These are phyloP conservation scores for Tetraneura akinire DNA, from an alignment of 1,140 invertebrate species.

Conservation along the genomic window DNA sequence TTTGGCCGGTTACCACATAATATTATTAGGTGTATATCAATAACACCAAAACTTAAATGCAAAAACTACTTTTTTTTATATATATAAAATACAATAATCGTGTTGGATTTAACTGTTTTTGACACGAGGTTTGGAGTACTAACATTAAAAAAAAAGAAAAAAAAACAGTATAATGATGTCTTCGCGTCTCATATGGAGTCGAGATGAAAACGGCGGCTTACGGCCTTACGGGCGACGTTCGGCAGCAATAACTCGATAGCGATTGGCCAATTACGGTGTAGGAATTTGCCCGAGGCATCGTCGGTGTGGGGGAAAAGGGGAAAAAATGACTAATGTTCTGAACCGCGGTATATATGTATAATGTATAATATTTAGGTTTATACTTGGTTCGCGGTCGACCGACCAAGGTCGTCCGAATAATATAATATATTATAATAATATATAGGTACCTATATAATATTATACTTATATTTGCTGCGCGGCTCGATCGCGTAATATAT, in stretches of 20 bases:
- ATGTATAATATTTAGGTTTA: neutral
- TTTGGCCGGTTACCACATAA: too few relatives aligned
- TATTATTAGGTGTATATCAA: too few relatives aligned
- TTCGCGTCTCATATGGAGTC: neutral
- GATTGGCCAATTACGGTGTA: slow-evolving; percentile 43
- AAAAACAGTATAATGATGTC: neutral
- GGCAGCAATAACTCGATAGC: slow-evolving; percentile 36
- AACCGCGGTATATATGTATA: too few relatives aligned
- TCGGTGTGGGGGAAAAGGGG: neutral
- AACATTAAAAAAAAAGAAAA: too few relatives aligned
- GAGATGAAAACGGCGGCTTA: neutral
- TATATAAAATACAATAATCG: too few relatives aligned
- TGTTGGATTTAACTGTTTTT: too few relatives aligned
- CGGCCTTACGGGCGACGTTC: neutral
- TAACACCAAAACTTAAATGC: too few relatives aligned
- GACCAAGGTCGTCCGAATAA: slow-evolving; percentile 13
- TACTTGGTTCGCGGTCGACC: neutral
- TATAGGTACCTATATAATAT: too few relatives aligned
- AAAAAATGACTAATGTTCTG: slow-evolving; percentile 35
- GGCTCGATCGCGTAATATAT: neutral
- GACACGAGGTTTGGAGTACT: too few relatives aligned
- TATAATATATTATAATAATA: too few relatives aligned
- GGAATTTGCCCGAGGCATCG: slow-evolving; percentile 38
- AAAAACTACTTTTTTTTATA: too few relatives aligned
- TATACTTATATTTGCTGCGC: too few relatives aligned